These are phyloP conservation scores for Drosophila phalerata DNA, from an alignment of 2,888 invertebrate genomes.

Conservation along the genomic window DNA sequence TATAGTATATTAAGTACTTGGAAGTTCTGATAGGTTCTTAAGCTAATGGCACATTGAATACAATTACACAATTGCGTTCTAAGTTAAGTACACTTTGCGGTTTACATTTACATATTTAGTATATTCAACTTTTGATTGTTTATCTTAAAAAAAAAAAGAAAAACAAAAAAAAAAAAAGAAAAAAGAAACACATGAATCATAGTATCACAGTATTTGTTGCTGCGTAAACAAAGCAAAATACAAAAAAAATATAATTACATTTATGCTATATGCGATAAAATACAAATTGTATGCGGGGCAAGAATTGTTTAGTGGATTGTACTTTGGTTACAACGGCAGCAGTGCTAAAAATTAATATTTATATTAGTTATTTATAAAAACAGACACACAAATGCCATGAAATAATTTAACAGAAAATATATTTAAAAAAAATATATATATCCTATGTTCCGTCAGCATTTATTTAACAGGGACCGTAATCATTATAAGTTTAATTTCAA, in stretches of 20 bases:
- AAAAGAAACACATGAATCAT: conserved; percentile 37
- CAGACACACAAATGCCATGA: conserved; percentile 28
- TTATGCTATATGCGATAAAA: conserved; percentile 20
- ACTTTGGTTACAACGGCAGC: conserved; percentile 64
- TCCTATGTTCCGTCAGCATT: background rate
- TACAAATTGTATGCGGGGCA: conserved; percentile 41
- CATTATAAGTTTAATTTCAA: no score
- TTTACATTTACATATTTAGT: conserved; percentile 20
- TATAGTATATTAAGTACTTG: conserved; percentile 46
- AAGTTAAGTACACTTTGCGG: conserved; percentile 73
- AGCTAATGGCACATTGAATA: conserved; percentile 78
- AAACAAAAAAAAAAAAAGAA: background rate
- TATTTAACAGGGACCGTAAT: no score
- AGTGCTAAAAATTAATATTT: conserved; percentile 29
- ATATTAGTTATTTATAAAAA: background rate
- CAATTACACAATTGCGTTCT: conserved; percentile 51
- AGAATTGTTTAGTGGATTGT: conserved; percentile 54
- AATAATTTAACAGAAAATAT: background rate
- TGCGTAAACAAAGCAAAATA: conserved; percentile 42
- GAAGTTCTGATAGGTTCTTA: conserved; percentile 54
- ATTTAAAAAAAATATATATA: background rate
- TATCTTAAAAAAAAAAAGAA: conserved; percentile 15
- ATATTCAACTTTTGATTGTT: conserved; percentile 12
- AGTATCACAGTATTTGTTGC: conserved; percentile 66
- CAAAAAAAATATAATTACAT: conserved; percentile 13